These are phyloP conservation scores for Pseudoips prasinana DNA, from an alignment of 2,888 invertebrate species.

Conservation along the genomic window DNA sequence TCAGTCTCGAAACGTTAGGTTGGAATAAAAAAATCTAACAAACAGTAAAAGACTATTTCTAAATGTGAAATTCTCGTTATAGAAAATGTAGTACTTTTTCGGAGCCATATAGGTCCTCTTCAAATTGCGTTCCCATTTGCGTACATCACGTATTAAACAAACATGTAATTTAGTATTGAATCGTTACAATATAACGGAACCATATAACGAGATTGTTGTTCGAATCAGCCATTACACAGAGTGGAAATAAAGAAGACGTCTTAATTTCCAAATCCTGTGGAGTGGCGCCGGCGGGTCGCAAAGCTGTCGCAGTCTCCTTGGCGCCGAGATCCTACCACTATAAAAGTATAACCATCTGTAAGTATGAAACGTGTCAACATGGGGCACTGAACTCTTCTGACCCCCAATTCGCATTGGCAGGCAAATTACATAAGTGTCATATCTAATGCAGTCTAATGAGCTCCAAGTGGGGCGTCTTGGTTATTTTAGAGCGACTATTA, in stretches of 20 bases:
- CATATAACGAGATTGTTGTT: too few species aligned
- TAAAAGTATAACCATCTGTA: constrained; percentile 51
- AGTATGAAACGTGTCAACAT: constrained; percentile 34
- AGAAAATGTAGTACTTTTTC: too few species aligned
- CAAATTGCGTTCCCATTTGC: too few species aligned
- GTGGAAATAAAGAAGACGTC: constrained; percentile 7
- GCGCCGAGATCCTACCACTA: constrained; percentile 53
- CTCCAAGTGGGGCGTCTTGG: background rate
- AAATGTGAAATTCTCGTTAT: too few species aligned
- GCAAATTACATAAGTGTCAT: constrained; percentile 16
- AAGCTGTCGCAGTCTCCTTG: constrained; percentile 50
- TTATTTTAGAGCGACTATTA: too few species aligned
- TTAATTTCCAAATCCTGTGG: constrained; percentile 15
- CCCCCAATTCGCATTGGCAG: constrained; percentile 30
- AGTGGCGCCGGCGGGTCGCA: constrained; percentile 60
- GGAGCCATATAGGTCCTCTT: too few species aligned
- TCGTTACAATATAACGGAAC: too few species aligned
- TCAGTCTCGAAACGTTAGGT: too few species aligned
- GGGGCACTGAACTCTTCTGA: constrained; percentile 40
- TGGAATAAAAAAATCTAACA: too few species aligned
- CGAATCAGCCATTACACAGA: background rate
- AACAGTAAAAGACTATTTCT: too few species aligned
- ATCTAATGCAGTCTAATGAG: constrained; percentile 1
- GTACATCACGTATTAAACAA: too few species aligned
- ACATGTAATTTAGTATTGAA: too few species aligned